Conservation (phyloP, 2,888 invertebrate species). For the Ceraclea dissimilis region DNA sequence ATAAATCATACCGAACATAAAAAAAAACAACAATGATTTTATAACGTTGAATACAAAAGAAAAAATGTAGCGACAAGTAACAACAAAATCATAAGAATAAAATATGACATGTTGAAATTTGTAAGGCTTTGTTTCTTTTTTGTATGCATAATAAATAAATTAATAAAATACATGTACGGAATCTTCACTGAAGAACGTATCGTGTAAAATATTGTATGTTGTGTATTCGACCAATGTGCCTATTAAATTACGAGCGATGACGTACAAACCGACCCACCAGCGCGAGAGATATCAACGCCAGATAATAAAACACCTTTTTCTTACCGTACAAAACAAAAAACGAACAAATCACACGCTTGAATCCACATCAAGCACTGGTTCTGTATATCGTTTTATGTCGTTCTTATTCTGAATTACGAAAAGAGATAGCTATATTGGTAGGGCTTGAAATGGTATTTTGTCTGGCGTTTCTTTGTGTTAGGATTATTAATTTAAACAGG, state of each 20-base stretch:
- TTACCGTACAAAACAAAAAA: background rate
- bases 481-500: background rate
- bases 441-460: constrained; percentile 1
- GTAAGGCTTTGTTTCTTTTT: too few species aligned
- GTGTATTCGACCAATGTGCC: too few species aligned
- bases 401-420: background rate
- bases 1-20: too few species aligned
- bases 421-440: background rate
- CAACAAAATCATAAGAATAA: too few species aligned
- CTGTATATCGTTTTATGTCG: background rate
- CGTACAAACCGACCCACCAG: constrained; percentile 21
- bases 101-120: too few species aligned
- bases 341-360: background rate
- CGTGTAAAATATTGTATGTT: background rate
- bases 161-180: too few species aligned
- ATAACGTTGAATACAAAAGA: too few species aligned
- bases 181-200: too few species aligned
- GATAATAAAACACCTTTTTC: constrained; percentile 24
- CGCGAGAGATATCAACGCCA: constrained; percentile 23
- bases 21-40: too few species aligned
- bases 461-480: background rate
- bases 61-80: too few species aligned
- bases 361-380: constrained; percentile 6
- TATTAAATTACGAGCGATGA: too few species aligned
- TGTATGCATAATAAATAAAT: too few species aligned